These are phyloP conservation scores for Denticeps clupeoides DNA, from an alignment of 2,797 vertebrate species.

Conservation along the genomic window DNA sequence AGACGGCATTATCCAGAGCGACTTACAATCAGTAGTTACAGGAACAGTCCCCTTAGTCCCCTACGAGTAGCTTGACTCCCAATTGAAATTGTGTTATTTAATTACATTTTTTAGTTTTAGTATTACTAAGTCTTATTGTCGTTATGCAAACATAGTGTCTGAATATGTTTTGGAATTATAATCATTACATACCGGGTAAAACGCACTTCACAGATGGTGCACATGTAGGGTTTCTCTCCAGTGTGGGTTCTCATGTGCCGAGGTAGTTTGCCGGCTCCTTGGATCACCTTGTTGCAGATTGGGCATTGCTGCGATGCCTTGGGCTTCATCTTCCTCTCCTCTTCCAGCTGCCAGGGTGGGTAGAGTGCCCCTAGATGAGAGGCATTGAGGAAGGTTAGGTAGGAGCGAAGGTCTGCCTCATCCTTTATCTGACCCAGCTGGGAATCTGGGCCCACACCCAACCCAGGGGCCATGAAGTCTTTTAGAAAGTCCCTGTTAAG, in stretches of 20 bases:
- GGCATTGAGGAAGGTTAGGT: conserved; percentile 86
- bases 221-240: conserved; percentile 97
- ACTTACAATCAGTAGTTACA: no score
- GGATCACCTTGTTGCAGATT: conserved; percentile 97
- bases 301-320: conserved; percentile 97
- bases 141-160: neutral
- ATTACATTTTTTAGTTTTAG: no score
- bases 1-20: no score
- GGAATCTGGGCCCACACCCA: conserved; percentile 54
- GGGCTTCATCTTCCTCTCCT: conserved; percentile 95
- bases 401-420: conserved; percentile 81
- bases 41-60: no score
- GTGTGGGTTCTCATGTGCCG: conserved; percentile 97
- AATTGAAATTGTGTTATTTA: no score
- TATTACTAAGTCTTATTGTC: no score
- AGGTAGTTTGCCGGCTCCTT: conserved; percentile 93
- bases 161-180: no score
- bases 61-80: no score
- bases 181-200: conserved; percentile 88
- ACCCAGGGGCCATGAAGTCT: conserved; percentile 72
- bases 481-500: conserved; percentile 84
- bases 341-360: conserved; percentile 89
- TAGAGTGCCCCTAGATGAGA: conserved; percentile 85
- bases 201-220: conserved; percentile 94
- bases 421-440: conserved; percentile 80